phyloP scores from a whole-genome alignment of 2,113 vertebrate genomes.

The Ageneiosus marmoratus region DNA sequence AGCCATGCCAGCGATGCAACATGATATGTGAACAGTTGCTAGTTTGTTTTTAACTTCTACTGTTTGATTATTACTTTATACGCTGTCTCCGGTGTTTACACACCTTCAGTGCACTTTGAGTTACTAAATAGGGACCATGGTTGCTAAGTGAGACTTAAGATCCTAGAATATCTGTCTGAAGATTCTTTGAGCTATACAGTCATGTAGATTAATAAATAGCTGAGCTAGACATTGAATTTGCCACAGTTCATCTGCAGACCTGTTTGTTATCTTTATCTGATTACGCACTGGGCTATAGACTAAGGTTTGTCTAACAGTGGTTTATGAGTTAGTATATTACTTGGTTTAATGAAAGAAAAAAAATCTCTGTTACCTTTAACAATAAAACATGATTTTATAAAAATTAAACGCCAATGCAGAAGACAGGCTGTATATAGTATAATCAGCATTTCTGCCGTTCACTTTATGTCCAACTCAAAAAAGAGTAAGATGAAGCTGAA shows the following conservation, averaged over 20 bases:
- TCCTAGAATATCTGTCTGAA: background rate
- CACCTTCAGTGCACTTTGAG: conserved; percentile 12
- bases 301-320: background rate
- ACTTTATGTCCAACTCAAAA: background rate
- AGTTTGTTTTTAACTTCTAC: conserved; percentile 46
- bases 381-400: background rate
- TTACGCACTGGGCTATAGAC: background rate
- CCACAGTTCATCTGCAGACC: background rate
- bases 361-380: background rate
- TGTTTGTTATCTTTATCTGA: background rate
- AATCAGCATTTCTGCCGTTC: background rate
- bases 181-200: background rate
- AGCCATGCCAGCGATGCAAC: conserved; percentile 6
- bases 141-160: background rate
- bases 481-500: background rate
- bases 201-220: background rate
- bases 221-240: background rate
- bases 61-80: conserved; percentile 27
- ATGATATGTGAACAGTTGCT: conserved; percentile 34
- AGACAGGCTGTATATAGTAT: background rate
- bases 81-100: conserved; percentile 22
- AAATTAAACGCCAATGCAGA: background rate
- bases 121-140: background rate
- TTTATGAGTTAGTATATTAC: background rate
- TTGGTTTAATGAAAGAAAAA: background rate